A percentile compares a stretch with the other conserved stretches of the same genome.
These are phyloP conservation scores for Epistrophe grossulariae DNA, from an alignment of 2,888 invertebrate genomes.

Conservation along the genomic window DNA sequence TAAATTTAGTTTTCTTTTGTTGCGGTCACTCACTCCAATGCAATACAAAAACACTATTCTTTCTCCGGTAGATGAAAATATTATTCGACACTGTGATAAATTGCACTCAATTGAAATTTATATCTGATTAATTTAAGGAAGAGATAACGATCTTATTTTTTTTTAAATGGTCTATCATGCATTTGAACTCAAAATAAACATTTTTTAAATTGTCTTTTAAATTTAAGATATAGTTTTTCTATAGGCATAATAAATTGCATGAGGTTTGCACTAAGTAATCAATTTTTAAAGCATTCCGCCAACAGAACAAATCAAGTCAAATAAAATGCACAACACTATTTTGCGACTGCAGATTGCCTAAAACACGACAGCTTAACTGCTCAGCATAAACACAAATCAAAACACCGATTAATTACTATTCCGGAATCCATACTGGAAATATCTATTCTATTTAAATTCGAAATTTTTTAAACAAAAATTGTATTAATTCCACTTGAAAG, in stretches of 20 bases:
- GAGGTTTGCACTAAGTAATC: neutral
- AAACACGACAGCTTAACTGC: neutral
- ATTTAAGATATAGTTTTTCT: neutral
- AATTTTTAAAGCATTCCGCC: neutral
- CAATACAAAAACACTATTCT: neutral
- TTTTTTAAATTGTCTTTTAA: neutral
- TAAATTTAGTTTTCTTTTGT: constrained; percentile 1
- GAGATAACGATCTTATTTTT: neutral
- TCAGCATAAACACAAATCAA: neutral
- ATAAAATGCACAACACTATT: neutral
- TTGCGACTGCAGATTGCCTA: neutral
- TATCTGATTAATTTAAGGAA: neutral
- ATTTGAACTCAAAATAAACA: neutral
- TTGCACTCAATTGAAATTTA: constrained; percentile 21
- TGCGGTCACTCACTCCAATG: neutral
- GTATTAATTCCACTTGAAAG: neutral
- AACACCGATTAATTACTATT: neutral
- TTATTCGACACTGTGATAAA: constrained; percentile 37
- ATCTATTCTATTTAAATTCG: too few species aligned
- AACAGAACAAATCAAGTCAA: neutral
- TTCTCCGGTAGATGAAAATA: constrained; percentile 10
- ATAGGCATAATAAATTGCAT: neutral
- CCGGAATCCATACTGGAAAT: too few species aligned
- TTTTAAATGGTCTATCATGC: neutral
- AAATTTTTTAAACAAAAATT: neutral